These are phyloP conservation scores for Tetropium fuscum DNA, from an alignment of 2,888 invertebrate genomes.

Conservation along the genomic window DNA sequence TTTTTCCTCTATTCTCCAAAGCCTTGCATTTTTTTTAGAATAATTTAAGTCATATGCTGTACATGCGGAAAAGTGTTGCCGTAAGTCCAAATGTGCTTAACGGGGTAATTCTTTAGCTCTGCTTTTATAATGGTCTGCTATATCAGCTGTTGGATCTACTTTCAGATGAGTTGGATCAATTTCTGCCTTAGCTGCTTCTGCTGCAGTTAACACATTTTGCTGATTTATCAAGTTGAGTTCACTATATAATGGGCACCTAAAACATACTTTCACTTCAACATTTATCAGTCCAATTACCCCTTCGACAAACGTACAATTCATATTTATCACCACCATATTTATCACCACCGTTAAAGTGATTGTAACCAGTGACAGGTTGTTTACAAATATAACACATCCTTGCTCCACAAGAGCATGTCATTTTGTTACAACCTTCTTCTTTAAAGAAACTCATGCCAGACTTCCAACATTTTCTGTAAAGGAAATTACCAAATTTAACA, in stretches of 20 bases:
- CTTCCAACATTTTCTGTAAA: conserved; percentile 65
- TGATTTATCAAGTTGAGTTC: conserved; percentile 62
- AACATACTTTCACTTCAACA: not conserved
- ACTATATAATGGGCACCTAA: conserved; percentile 65
- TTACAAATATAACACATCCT: conserved; percentile 71
- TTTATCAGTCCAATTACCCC: too few species aligned
- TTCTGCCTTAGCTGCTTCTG: conserved; percentile 59
- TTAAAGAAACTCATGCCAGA: conserved; percentile 68
- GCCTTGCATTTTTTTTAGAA: too few species aligned
- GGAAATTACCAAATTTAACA: conserved; percentile 24
- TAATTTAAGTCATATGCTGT: not conserved
- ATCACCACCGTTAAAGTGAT: conserved; percentile 69
- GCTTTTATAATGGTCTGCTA: conserved; percentile 40
- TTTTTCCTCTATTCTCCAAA: too few species aligned
- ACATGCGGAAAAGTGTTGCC: not conserved
- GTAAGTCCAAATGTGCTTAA: conserved; percentile 7
- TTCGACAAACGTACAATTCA: conserved; percentile 53
- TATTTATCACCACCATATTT: conserved; percentile 59
- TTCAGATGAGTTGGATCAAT: conserved; percentile 58
- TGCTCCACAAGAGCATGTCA: conserved; percentile 70
- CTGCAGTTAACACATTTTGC: conserved; percentile 62
- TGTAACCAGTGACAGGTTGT: conserved; percentile 67
- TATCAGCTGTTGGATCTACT: conserved; percentile 56
- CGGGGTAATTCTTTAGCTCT: conserved; percentile 23
- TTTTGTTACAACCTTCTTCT: conserved; percentile 71